phyloP scores from a whole-genome alignment of 2,797 vertebrate genomes.

The Lepilemur septentrionalis region DNA sequence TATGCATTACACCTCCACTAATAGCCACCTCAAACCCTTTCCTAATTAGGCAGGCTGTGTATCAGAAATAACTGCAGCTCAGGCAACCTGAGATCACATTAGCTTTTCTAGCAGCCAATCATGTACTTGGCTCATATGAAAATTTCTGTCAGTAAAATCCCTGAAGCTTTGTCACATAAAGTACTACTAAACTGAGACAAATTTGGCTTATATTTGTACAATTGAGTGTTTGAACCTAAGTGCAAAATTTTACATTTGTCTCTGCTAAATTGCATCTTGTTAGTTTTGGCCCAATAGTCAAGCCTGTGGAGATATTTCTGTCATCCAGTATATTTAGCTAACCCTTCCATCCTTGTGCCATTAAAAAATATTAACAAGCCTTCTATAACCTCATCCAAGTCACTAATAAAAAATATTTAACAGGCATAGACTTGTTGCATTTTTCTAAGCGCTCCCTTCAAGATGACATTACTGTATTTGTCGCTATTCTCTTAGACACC shows the following conservation, averaged over 20 bases:
- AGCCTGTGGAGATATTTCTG: not conserved
- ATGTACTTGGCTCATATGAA: constrained; percentile 26
- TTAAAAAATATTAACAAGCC: constrained; percentile 27
- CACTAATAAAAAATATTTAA: constrained; percentile 1
- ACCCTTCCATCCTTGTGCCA: not conserved
- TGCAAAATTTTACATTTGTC: constrained; percentile 28
- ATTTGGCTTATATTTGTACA: constrained; percentile 27
- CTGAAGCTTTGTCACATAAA: constrained; percentile 50
- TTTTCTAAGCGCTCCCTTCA: not conserved
- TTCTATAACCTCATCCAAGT: not conserved
- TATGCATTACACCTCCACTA: not conserved
- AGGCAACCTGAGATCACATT: not conserved
- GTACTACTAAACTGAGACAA: constrained; percentile 19
- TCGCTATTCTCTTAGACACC: not conserved
- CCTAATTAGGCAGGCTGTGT: not conserved
- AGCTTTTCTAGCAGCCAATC: constrained; percentile 3
- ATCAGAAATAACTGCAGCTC: not conserved
- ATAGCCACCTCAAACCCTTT: not conserved
- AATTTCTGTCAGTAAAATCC: constrained; percentile 54
- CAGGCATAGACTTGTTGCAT: not conserved
- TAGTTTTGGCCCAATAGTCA: constrained; percentile 32
- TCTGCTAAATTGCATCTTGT: constrained; percentile 7
- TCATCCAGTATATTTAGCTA: not conserved
- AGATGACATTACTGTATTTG: not conserved
- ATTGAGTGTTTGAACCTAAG: constrained; percentile 19